Conservation (phyloP, 2,888 invertebrate genomes). For the Eremobia ochroleuca region DNA sequence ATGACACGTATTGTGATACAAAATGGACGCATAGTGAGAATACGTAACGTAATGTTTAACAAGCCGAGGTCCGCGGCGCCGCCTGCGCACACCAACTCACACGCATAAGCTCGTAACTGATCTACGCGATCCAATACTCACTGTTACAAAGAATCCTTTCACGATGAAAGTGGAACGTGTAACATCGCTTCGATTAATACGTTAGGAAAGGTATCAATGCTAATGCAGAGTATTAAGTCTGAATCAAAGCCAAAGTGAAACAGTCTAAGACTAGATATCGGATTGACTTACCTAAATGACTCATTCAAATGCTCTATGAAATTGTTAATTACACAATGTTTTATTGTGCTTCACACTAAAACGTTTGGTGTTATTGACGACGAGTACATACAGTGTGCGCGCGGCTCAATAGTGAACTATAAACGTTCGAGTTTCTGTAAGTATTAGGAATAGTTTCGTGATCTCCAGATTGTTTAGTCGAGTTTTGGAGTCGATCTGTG, state of each 20-base stretch:
- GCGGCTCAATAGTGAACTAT: constrained; percentile 62
- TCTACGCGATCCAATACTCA: constrained; percentile 59
- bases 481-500: constrained; percentile 82
- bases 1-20: constrained; percentile 83
- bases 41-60: constrained; percentile 75
- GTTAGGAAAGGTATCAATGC: constrained; percentile 54
- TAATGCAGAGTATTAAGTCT: constrained; percentile 63
- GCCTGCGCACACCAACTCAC: constrained; percentile 64
- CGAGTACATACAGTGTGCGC: constrained; percentile 60
- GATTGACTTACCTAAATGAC: constrained; percentile 62
- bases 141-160: constrained; percentile 59
- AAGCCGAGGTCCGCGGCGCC: constrained; percentile 56
- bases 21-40: constrained; percentile 83
- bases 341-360: constrained; percentile 50
- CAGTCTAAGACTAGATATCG: constrained; percentile 68
- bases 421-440: constrained; percentile 72
- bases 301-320: constrained; percentile 39
- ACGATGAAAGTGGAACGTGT: constrained; percentile 60
- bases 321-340: constrained; percentile 58
- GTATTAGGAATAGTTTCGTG: constrained; percentile 87
- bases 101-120: constrained; percentile 56
- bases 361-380: constrained; percentile 41
- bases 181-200: constrained; percentile 48
- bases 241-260: constrained; percentile 68
- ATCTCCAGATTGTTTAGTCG: constrained; percentile 86